A percentile compares a stretch with the other conserved stretches of the same genome.
These are phyloP conservation scores for Tolypeutes matacus DNA, from an alignment of 2,797 vertebrate genomes.

Conservation along the genomic window DNA sequence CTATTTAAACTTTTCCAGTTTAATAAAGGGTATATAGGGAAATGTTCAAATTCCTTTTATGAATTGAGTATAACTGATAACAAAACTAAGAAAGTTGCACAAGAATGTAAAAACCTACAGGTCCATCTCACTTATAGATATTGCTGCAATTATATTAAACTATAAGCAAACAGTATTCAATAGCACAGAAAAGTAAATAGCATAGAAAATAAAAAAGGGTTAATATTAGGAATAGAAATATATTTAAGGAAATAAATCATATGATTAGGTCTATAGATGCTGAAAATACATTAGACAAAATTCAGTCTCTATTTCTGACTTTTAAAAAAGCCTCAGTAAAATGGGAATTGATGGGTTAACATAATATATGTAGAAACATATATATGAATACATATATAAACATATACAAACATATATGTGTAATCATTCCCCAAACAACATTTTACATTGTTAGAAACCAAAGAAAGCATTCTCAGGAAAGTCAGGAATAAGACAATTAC, in stretches of 20 bases:
- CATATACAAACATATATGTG: background rate
- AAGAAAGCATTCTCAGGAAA: background rate
- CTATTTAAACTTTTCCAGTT: background rate
- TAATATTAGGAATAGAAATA: background rate
- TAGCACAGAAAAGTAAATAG: background rate
- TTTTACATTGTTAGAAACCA: background rate
- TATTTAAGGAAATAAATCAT: background rate
- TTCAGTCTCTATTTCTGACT: conserved; percentile 38
- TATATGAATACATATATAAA: background rate
- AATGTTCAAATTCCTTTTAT: conserved; percentile 36
- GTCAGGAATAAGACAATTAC: background rate
- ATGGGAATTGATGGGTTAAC: background rate
- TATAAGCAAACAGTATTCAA: background rate
- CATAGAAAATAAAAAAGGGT: background rate
- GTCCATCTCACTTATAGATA: conserved; percentile 25
- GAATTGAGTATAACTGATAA: background rate
- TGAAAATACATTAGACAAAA: conserved; percentile 29
- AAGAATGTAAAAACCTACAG: background rate
- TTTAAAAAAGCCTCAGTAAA: background rate
- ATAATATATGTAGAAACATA: background rate
- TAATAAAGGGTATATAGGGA: background rate
- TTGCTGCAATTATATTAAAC: background rate
- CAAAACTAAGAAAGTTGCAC: background rate
- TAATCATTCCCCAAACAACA: background rate
- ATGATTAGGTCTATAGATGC: background rate